Base-by-base conservation (phyloP, 37 sponge, comb jelly and placozoan species). In the Hormiphora californensis region DNA sequence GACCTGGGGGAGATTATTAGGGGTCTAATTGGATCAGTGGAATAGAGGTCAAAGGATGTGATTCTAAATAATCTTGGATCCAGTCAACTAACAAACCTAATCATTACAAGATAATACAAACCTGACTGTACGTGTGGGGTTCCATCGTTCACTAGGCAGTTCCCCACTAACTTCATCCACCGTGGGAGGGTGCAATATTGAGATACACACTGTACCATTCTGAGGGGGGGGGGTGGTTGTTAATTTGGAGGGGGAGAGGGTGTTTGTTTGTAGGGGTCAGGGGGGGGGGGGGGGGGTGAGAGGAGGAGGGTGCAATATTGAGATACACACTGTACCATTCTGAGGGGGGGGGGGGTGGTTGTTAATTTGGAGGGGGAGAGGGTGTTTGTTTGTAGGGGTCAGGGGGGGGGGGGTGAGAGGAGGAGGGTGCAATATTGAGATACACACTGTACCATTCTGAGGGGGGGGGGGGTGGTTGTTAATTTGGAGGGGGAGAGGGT, bases 81-180 rank as follows among this genome's bases (percentile, higher is more conserved):
- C 51, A 46, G 12, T 46, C 51, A 46, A 46, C 51, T 17, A 17
- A 17, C 51, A 46, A 46, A 46, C 8, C 8, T 46, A 46, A 17
- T 46, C 12, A 46, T 46, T 46, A 17, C 8, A 17, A 46, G 51
- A 46, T 8, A 46, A 46, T 46, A 46, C 9, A 32, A 54, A 95
- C 96, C 96, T 90, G 63, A 97, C 98, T 78, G 90, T 91, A 44
- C 94, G 95, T 51, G 98, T 97, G 11, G 98, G 98, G 87, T 97
- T 92, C 97, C 94, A 96, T 40, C 97, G 78, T 68, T 96, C 97
- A 28, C 89, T 88, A 4, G 97, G 94, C 25, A 90, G 86, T 85
- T 96, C 97, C 32, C 97, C 97, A 51, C 97, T 96, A 53, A 93
- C 89, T n/a, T 90, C 92, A 67, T 96, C 97, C 23, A 91, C 94